Evolutionary conservation across 2,888 invertebrate species (phyloP), one percentile per base, ranked within the genome.

Genomic region (Acleris sparsana): DNA sequence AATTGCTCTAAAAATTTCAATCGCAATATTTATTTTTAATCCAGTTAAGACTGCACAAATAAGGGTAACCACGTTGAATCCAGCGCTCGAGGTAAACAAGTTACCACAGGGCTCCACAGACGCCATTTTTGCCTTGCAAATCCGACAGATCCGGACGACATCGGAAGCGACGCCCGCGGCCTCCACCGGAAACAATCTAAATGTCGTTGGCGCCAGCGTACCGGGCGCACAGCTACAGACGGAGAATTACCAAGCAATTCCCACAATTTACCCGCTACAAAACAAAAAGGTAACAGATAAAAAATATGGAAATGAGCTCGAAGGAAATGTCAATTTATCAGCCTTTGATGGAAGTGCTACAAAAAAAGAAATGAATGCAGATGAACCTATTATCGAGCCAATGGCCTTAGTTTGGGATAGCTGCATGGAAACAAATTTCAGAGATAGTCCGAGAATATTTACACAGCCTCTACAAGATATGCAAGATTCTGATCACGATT

Each of bases 181-280:
- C 75, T 79, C 80, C 74, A 69, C 82, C 90, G 92, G 92, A 92
- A 88, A 86, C 82, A 89, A 90, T 90, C 85, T 86, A 73, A 88
- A 88, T 83, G 80, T 74, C 78, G 79, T 80, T 78, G 80, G 73
- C 72, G 79, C 75, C 69, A 73, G 70, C 72, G 72, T 70, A 68
- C 73, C 75, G 69, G 75, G 73, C 69, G 66, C 71, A 70, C 75
- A 79, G 69, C 76, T 71, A 75, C 78, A 74, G 75, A 79, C 79
- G 78, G 80, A 84, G 79, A 83, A 90, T 88, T 87, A 85, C 84
- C 87, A 82, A 80, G 81, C 85, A 89, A 89, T 87, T 82, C 84
- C 80, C 70, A 78, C 85, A 78, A 80, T 82, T 88, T 82, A 83
- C 82, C 73, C 77, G 73, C 69, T 75, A 71, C 76, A 76, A 76